Evolutionary conservation across 2,113 vertebrate genomes (phyloP).

Genomic region (Charina bottae): DNA sequence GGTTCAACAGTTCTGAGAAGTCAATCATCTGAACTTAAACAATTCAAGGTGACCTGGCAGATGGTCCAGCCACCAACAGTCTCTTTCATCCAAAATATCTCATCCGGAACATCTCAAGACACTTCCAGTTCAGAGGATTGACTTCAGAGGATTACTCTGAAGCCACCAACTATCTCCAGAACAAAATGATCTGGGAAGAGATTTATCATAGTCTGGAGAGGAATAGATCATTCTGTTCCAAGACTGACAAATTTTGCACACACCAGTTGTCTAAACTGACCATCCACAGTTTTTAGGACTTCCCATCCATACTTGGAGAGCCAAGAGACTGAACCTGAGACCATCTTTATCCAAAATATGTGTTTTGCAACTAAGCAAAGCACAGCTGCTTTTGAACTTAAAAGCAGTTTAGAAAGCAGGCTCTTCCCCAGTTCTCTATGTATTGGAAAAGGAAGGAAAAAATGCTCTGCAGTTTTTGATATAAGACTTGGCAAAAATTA

Average conservation of each 20-base stretch:
- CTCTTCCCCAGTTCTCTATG: slow-evolving; percentile 66
- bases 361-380: slow-evolving; percentile 46
- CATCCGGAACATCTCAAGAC: neutral
- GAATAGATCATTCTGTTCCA: neutral
- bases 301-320: neutral
- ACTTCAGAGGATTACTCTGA: neutral
- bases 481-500: slow-evolving; percentile 62
- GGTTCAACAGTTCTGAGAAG: neutral
- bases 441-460: slow-evolving; percentile 43
- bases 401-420: slow-evolving; percentile 77
- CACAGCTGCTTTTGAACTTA: slow-evolving; percentile 71
- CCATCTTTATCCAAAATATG: neutral
- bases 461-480: slow-evolving; percentile 52
- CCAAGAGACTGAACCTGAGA: too few relatives aligned
- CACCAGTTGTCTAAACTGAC: neutral
- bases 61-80: neutral
- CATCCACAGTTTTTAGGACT: neutral
- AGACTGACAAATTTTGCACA: neutral
- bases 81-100: neutral
- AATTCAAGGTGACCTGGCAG: neutral
- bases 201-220: neutral
- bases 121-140: neutral
- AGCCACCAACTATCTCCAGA: neutral
- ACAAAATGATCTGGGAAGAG: neutral
- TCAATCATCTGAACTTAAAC: neutral